Base-by-base conservation (phyloP, 2,113 vertebrate species). In the Echinops telfairi region DNA sequence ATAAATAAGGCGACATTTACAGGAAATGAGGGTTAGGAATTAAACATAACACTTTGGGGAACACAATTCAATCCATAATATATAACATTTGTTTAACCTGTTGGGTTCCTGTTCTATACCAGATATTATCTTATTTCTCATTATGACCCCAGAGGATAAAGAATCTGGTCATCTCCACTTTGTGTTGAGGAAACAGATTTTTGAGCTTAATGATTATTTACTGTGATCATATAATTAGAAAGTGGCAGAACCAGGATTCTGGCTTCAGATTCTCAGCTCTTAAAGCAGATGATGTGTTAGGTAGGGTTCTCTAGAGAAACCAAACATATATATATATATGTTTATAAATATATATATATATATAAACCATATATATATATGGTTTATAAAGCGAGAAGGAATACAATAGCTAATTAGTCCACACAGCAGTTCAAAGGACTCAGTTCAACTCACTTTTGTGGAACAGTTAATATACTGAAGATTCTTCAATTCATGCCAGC, bases 161-260 rank as follows among this genome's bases (percentile, higher is more conserved):
- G 53, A 22, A 23, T 79, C 23, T 91, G 27, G 17, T 75, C 76
- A 88, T n/a, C 9, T 8, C 3, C 23, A 38, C 76, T 77, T 92
- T 89, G 62, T 89, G 64, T 78, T 17, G 19, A 85, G 31, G 58
- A 83, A 88, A 83, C 38, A 89, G 31, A 89, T 76, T 83, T 60
- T 86, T 43, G 36, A 62, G 19, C 29, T 95, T 83, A 60, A 77
- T 90, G 38, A 88, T 73, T 36, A 36, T 53, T 83, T 33, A 11
- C n/a, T 8, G 17, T 27, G 0, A 3, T 80, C 83, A 86, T 47
- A 86, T 40, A 57, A 86, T 58, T 75, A 78, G 36, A 58, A 88
- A 77, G 43, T 64, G 38, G 6, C 38, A 58, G 10, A 62, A 23
- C 2, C 66, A 92, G 83, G 82, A 93, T 88, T 71, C 60, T 64